phyloP scores from a whole-genome alignment of 2,888 invertebrate species.

The Cantharis flavilabris region DNA sequence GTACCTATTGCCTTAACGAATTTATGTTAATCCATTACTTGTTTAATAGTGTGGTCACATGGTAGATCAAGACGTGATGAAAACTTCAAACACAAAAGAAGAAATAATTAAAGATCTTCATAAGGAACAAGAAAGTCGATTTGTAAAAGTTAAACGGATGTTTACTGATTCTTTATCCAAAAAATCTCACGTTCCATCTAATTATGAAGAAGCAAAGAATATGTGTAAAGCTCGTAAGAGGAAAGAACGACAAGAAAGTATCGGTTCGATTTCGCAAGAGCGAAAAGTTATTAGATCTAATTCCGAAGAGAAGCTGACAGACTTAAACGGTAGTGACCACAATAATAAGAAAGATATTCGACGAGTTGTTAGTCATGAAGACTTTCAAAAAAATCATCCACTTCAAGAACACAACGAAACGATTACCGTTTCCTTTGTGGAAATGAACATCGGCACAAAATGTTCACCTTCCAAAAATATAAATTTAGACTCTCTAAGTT shows the following conservation, averaged over 20 bases:
- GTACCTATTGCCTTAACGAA: neutral
- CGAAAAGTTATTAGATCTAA: slow-evolving; percentile 66
- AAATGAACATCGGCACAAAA: slow-evolving; percentile 44
- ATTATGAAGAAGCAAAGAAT: slow-evolving; percentile 52
- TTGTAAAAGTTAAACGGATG: slow-evolving; percentile 46
- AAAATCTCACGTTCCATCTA: slow-evolving; percentile 37
- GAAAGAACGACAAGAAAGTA: slow-evolving; percentile 67
- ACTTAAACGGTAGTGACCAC: slow-evolving; percentile 42
- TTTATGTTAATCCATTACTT: neutral
- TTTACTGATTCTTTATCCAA: slow-evolving; percentile 37
- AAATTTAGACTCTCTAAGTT: slow-evolving; percentile 47
- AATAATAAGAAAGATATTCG: slow-evolving; percentile 54
- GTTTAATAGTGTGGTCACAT: slow-evolving; percentile 43
- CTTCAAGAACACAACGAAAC: slow-evolving; percentile 47
- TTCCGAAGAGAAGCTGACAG: slow-evolving; percentile 62
- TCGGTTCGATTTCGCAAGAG: slow-evolving; percentile 61
- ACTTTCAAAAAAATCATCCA: slow-evolving; percentile 57
- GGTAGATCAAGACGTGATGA: slow-evolving; percentile 46
- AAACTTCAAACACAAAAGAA: slow-evolving; percentile 40
- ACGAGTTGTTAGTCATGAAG: slow-evolving; percentile 68
- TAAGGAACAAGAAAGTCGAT: slow-evolving; percentile 42
- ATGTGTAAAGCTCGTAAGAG: slow-evolving; percentile 60
- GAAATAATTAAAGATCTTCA: slow-evolving; percentile 36
- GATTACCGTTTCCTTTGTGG: slow-evolving; percentile 42
- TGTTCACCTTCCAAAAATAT: slow-evolving; percentile 44